These are phyloP conservation scores for Pedetes capensis DNA, from an alignment of 2,113 vertebrate species.

Conservation along the genomic window DNA sequence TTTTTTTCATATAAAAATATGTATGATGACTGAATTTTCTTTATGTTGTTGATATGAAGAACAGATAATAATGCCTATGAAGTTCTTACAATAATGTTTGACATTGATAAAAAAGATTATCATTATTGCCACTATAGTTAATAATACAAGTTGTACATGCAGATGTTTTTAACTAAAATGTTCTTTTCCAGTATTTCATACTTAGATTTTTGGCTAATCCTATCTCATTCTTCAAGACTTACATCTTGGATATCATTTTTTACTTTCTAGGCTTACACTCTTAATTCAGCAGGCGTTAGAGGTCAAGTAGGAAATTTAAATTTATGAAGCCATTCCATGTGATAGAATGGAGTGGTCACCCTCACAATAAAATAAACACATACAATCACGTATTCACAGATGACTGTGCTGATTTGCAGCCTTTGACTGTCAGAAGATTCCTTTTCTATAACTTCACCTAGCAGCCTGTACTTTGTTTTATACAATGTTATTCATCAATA, in stretches of 20 bases:
- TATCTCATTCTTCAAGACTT: background rate
- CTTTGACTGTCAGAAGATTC: background rate
- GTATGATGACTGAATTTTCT: background rate
- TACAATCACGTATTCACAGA: background rate
- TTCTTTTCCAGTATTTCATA: background rate
- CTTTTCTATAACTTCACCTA: background rate
- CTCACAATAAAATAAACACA: background rate
- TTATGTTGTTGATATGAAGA: background rate
- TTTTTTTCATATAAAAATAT: background rate
- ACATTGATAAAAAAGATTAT: background rate
- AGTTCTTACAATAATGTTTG: background rate
- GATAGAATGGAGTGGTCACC: background rate
- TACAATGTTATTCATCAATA: background rate
- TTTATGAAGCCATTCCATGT: background rate
- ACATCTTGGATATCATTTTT: background rate
- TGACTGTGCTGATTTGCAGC: background rate
- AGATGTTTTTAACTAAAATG: background rate
- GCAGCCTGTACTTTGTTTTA: background rate
- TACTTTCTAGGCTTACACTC: background rate
- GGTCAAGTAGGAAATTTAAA: background rate
- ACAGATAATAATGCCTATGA: background rate
- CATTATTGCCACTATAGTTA: background rate
- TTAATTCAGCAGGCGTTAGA: background rate
- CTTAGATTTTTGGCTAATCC: background rate
- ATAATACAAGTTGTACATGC: background rate